Percentiles rank a stretch among this genome's conserved stretches.
phyloP scores from a whole-genome alignment of 2,113 vertebrate genomes.

The Coptodon bakossiorum region DNA sequence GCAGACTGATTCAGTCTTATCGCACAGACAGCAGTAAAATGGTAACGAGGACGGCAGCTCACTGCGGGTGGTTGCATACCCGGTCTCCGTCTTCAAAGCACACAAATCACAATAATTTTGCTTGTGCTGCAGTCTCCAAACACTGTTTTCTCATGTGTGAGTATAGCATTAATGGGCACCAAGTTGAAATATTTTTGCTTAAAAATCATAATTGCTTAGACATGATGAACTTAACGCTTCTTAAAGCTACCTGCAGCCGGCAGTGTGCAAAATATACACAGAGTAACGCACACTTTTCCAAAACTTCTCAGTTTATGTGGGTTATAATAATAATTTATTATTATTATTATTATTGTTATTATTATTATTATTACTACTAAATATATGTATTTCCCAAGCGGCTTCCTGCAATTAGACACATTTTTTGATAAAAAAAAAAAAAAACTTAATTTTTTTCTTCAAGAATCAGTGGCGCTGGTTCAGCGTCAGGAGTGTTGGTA shows the following conservation, averaged over 20 bases:
- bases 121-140: background rate
- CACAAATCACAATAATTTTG: background rate
- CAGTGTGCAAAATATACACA: background rate
- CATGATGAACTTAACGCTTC: background rate
- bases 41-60: background rate
- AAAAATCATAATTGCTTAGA: background rate
- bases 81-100: background rate
- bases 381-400: background rate
- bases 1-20: background rate
- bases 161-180: background rate
- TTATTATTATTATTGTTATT: background rate
- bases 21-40: background rate
- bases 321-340: background rate
- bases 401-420: background rate
- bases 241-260: background rate
- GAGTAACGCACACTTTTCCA: background rate
- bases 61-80: background rate
- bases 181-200: background rate
- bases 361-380: background rate
- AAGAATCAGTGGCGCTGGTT: background rate
- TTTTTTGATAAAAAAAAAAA: background rate
- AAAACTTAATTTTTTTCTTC: fast-evolving
- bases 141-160: background rate
- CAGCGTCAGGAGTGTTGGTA: background rate
- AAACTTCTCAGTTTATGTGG: background rate